Percentiles rank a stretch among this genome's conserved stretches.
Conservation (phyloP, 2,888 invertebrate genomes). For the Dinocampus coccinellae region DNA sequence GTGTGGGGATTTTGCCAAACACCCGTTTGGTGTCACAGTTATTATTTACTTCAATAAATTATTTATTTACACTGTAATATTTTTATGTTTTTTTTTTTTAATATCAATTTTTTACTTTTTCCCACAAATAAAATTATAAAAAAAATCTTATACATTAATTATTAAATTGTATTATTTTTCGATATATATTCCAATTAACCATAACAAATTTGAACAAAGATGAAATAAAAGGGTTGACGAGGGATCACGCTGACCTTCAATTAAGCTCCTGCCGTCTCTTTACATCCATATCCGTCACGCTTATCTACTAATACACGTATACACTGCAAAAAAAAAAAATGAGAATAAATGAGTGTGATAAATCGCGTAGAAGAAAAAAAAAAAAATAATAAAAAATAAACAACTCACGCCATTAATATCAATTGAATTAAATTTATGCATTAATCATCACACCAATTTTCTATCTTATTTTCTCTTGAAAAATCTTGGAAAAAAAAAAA, state of each 20-base stretch:
- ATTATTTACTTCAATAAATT: slow-evolving; percentile 22
- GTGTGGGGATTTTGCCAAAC: slow-evolving; percentile 43
- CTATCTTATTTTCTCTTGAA: slow-evolving; percentile 38
- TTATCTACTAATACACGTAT: slow-evolving; percentile 60
- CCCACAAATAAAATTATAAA: too few relatives aligned
- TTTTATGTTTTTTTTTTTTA: too few relatives aligned
- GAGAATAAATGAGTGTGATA: slow-evolving; percentile 18
- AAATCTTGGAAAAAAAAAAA: too few relatives aligned
- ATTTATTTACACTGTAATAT: too few relatives aligned
- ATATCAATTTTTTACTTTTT: too few relatives aligned
- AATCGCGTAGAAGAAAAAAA: neutral
- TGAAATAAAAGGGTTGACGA: neutral
- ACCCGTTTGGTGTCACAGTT: slow-evolving; percentile 35
- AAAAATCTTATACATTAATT: too few relatives aligned
- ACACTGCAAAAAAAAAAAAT: slow-evolving; percentile 52
- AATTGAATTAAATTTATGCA: slow-evolving; percentile 69
- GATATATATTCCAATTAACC: neutral
- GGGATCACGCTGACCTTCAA: neutral
- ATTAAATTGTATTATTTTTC: too few relatives aligned
- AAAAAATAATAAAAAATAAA: slow-evolving; percentile 21
- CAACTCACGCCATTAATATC: slow-evolving; percentile 45
- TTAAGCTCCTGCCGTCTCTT: neutral
- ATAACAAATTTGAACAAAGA: neutral
- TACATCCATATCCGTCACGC: slow-evolving; percentile 50
- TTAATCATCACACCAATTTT: slow-evolving; percentile 62